These are phyloP conservation scores for Platycheirus albimanus DNA, from an alignment of 2,888 invertebrate species.

Conservation along the genomic window DNA sequence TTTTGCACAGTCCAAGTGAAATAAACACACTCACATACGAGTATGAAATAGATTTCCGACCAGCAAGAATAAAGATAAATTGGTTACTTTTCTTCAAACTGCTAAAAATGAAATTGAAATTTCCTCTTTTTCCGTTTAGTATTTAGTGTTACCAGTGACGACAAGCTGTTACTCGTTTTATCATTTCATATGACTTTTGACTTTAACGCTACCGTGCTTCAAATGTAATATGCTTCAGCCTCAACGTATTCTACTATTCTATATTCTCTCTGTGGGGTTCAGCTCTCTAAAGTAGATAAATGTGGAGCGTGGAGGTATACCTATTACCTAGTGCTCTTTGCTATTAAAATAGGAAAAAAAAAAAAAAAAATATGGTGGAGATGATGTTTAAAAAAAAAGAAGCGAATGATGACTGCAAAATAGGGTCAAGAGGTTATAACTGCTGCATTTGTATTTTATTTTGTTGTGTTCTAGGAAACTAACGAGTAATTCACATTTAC, in stretches of 20 bases:
- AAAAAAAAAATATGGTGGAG: conserved; percentile 13
- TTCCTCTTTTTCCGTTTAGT: too few species aligned
- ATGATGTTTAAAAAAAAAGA: conserved; percentile 5
- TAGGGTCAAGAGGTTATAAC: conserved; percentile 71
- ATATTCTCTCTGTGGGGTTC: conserved; percentile 40
- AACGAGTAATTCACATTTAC: conserved; percentile 63
- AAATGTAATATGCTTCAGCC: conserved; percentile 42
- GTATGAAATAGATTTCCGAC: too few species aligned
- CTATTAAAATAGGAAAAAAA: conserved; percentile 52
- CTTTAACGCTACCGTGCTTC: conserved; percentile 52
- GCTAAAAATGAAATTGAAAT: too few species aligned
- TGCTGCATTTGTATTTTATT: conserved; percentile 37
- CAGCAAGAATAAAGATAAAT: too few species aligned
- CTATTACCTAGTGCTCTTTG: conserved; percentile 16
- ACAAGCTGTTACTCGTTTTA: neutral
- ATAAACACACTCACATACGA: too few species aligned
- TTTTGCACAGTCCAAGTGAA: too few species aligned
- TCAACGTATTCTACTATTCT: conserved; percentile 48
- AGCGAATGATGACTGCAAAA: conserved; percentile 51
- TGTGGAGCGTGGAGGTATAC: neutral
- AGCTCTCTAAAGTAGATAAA: conserved; percentile 38
- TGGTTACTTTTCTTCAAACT: too few species aligned
- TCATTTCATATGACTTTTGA: conserved; percentile 48
- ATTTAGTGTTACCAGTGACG: too few species aligned
- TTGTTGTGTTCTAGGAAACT: conserved; percentile 50